These are phyloP conservation scores for Eupristina koningsbergeri DNA, from an alignment of 1,140 invertebrate genomes.

Conservation along the genomic window DNA sequence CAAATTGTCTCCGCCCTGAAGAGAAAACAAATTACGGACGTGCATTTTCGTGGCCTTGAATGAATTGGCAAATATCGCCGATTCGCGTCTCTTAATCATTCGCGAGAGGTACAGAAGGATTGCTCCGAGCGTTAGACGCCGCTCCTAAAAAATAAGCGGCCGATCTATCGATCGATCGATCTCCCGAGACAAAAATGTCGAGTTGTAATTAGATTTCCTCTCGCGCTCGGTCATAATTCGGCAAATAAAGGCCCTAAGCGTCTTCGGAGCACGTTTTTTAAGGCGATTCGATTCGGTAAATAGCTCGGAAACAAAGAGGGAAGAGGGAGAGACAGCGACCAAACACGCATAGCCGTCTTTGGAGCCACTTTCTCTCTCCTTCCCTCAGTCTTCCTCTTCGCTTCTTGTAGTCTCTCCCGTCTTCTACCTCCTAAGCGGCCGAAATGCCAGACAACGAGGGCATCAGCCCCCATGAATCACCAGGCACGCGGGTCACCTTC, in stretches of 20 bases:
- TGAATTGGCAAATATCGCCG: neutral
- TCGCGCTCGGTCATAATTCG: slow-evolving; percentile 21
- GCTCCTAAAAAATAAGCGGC: too few species aligned
- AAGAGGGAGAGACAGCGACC: slow-evolving; percentile 13
- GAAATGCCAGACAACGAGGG: slow-evolving; percentile 67
- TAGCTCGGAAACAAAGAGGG: slow-evolving; percentile 49
- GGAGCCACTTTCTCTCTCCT: slow-evolving; percentile 54
- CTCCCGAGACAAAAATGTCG: slow-evolving; percentile 13
- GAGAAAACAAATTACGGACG: too few species aligned
- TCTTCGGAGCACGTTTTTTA: neutral
- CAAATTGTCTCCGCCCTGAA: too few species aligned
- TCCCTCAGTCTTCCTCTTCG: slow-evolving; percentile 31
- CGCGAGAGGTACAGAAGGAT: too few species aligned
- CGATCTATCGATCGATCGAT: too few species aligned
- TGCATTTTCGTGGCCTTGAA: too few species aligned
- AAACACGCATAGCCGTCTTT: slow-evolving; percentile 41
- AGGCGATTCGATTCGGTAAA: slow-evolving; percentile 47
- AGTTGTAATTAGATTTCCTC: slow-evolving; percentile 29
- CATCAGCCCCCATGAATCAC: slow-evolving; percentile 70
- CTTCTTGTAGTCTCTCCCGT: neutral
- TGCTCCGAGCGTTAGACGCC: neutral
- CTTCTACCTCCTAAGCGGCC: slow-evolving; percentile 27
- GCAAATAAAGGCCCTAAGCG: slow-evolving; percentile 15
- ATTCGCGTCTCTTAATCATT: too few species aligned
- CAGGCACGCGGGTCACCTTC: slow-evolving; percentile 65